phyloP scores from a whole-genome alignment of 2,113 vertebrate genomes.

The Megaptera novaeangliae region DNA sequence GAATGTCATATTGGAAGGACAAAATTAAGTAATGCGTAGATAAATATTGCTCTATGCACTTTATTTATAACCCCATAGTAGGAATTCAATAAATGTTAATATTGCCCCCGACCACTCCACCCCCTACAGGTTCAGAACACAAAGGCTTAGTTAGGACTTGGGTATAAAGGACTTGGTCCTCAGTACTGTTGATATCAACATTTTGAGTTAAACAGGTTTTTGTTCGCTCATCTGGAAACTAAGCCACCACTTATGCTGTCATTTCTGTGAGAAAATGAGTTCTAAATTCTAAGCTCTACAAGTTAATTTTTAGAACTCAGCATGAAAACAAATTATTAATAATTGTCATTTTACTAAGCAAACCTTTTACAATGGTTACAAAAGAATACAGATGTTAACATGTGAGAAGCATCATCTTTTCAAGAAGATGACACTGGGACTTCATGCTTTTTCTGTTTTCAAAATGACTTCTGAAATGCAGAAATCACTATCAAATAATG shows the following conservation, averaged over 20 bases:
- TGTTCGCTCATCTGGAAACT: conserved; percentile 9
- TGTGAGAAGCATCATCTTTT: not conserved
- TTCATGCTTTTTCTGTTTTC: conserved; percentile 15
- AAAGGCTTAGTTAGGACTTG: not conserved
- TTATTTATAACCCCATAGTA: not conserved
- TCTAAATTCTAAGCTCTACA: not conserved
- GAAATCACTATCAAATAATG: conserved; percentile 27
- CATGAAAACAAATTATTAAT: not conserved
- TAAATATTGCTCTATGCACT: not conserved
- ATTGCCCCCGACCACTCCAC: not conserved
- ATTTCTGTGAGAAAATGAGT: conserved; percentile 41
- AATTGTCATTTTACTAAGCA: not conserved
- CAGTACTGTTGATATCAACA: not conserved
- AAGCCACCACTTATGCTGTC: not conserved
- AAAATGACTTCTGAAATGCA: conserved; percentile 44
- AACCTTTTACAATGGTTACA: conserved; percentile 10
- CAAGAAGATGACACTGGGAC: not conserved
- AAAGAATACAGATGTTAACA: conserved; percentile 19
- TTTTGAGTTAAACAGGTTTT: conserved; percentile 5
- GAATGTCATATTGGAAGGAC: not conserved
- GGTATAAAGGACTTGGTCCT: not conserved
- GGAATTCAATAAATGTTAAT: not conserved
- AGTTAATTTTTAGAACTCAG: conserved; percentile 27
- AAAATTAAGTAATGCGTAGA: not conserved
- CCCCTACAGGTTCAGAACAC: not conserved